Evolutionary conservation across 2,113 vertebrate species (phyloP), one percentile per base, ranked within the genome.

Genomic region (Tenrec ecaudatus): DNA sequence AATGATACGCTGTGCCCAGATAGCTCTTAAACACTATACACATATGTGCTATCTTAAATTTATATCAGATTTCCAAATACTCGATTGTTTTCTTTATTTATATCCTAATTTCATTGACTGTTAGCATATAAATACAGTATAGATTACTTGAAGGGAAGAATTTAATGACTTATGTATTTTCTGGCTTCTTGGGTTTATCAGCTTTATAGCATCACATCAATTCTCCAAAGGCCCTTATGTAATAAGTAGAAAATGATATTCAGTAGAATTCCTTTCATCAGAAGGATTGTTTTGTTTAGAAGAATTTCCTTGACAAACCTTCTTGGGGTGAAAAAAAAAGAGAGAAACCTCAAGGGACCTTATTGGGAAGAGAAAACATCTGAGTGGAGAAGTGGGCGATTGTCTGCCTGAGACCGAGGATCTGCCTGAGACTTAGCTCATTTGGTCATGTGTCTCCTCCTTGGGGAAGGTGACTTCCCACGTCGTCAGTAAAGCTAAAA

Each of bases 321-420:
- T 80, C 60, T 92, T 40, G 36, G 38, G 27, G 2, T 60, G 0
- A 40, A 47, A 22, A 40, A 60, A 22, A 1, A 27, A 19, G 62
- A 64, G 14, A 27, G 29, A 90, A n/a, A 76, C 38, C 66, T 94
- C 78, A 94, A 53, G 77, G 29, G 91, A 95, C 90, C 62, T 96
- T 68, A 82, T 0, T 73, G 93, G 38, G 43, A 62, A 90, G 22
- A 85, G 78, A 77, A 88, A 31, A 92, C 77, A 81, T 90, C 31
- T 80, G 78, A 84, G 82, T 73, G 87, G 88, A 92, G 81, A 75
- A 40, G 62, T 57, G 57, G 6, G 57, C 69, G 43, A 33, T 88
- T 84, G 57, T 86, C 43, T 68, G n/a, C n/a, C 69, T 89, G 84
- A 79, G 66, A 90, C 27, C 60, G 38, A 47, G 33, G n/a, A n/a